Base-by-base conservation (phyloP, 2,797 vertebrate species). In the Erpetoichthys calabaricus region DNA sequence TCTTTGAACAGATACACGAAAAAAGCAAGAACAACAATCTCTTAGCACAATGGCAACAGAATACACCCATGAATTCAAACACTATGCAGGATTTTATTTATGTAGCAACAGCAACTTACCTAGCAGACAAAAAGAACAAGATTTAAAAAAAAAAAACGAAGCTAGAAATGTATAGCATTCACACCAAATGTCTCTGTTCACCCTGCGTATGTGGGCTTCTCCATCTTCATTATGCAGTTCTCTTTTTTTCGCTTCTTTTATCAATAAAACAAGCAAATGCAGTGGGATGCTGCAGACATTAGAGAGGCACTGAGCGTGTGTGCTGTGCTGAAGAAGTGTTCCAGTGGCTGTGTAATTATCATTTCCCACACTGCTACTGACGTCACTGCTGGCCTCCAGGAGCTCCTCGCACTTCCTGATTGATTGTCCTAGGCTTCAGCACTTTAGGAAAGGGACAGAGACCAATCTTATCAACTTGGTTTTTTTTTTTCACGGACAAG, bases 311-410 rank as follows among this genome's bases (percentile, higher is more conserved):
- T 54, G 41, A 42, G 44, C 44, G 53, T 54, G 53, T 54, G 47
- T 51, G 43, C 47, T 51, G 25, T 56, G 47, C 59, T 52, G 56
- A 45, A 55, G 58, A 44, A 59, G 51, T 47, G 59, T 58, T 68
- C 68, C 56, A 52, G 47, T 64, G 67, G 59, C 70, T 73, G 75
- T 72, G 73, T 75, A 77, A 65, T 67, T 63, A 80, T 77, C 73
- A 75, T 68, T 80, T 75, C 75, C 74, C 73, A 70, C 70, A 71
- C 68, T 76, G 70, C 70, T 65, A 73, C 71, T 76, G 61, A n/a
- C 75, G 71, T 75, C 76, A 78, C 67, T 49, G 10, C 63, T 59
- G 65, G 65, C 66, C 61, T 51, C 50, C 44, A 58, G 10, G 55
- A 67, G 47, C 57, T 42, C 44, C 54, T 58, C 51, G 56, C 60